Base-by-base conservation (phyloP, 1,140 invertebrate genomes). In the Lepidurus apus region DNA sequence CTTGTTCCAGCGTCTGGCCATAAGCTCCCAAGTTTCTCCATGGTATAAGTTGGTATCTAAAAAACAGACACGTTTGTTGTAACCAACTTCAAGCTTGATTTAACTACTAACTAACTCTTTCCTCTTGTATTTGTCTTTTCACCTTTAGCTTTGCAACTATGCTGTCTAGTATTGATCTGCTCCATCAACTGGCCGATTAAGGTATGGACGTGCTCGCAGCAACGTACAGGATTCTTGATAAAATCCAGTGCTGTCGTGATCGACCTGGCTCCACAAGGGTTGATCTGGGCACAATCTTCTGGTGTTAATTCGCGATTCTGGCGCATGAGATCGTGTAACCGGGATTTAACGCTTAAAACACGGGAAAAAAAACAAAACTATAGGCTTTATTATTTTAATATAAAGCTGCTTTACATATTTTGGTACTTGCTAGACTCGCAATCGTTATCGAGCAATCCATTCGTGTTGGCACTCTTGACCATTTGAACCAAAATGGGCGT, bases 391-490 rank as follows among this genome's bases (percentile, higher is more conserved):
- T 34, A 4, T 34, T 34, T 34, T 0, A 34, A 34, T 34, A 4
- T 3, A 34, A 34, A 80, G 74, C 76, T 43, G 43, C 88, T 93
- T 91, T 87, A 96, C 95, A 95, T 93, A 84, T 96, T 95, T 85
- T 98, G 95, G 84, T 94, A 95, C 87, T 98, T 98, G 82, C 93
- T 95, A 26, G 94, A 96, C 85, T 98, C 96, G 83, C 95, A 96
- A 84, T 99, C 97, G 84, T 99, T 98, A 84, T 99, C 98, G 42
- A 99, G 85, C 11, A 99, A 85, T 5, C 98, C 97, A 87, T 99
- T 99, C 0, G 97, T 99, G 84, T 99, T 98, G 1, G 97, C 97
- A 82, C 94, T 97, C 85, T 99, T 99, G 1, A 99, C 98, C 98
- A 99, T 99, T 86, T 99, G 98, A 13, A 99, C 97, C 17, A 99